phyloP scores from a whole-genome alignment of 2,888 invertebrate species.

The Apodemia mormo region DNA sequence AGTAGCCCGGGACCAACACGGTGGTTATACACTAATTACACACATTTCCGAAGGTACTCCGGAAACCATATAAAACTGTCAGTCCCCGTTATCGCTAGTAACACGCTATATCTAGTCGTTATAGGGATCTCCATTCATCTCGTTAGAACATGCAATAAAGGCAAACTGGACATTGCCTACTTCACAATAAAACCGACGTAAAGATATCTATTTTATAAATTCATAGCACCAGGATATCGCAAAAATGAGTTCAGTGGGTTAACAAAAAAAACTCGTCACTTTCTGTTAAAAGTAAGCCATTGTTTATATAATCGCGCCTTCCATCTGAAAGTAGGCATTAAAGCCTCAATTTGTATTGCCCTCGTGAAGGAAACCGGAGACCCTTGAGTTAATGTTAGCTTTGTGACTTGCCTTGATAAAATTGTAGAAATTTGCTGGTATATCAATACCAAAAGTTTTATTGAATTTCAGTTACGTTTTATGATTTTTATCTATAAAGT shows the following conservation, averaged over 20 bases:
- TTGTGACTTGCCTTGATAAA: conserved; percentile 2
- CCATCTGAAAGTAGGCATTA: conserved; percentile 52
- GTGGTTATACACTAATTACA: too few species aligned
- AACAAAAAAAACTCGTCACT: not conserved
- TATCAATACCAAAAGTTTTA: not conserved
- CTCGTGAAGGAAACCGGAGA: conserved; percentile 44
- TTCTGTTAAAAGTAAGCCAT: conserved; percentile 34
- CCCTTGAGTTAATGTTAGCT: conserved; percentile 22
- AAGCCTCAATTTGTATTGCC: conserved; percentile 49
- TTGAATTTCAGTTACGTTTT: not conserved
- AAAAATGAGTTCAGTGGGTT: conserved; percentile 13
- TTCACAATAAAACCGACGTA: not conserved
- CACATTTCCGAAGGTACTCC: too few species aligned
- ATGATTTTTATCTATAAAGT: not conserved
- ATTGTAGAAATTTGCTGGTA: not conserved
- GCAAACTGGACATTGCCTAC: too few species aligned
- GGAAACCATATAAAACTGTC: too few species aligned
- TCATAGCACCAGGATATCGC: conserved; percentile 39
- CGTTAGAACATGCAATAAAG: too few species aligned
- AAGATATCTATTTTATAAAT: not conserved
- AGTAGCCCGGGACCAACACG: too few species aligned
- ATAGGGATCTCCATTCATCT: too few species aligned
- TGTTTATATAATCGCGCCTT: conserved; percentile 52
- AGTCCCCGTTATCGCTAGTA: too few species aligned
- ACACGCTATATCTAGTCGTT: too few species aligned